Evolutionary conservation across 2,797 vertebrate species (phyloP), one percentile per base, ranked within the genome.

Genomic region (Pangasius larnaudii): DNA sequence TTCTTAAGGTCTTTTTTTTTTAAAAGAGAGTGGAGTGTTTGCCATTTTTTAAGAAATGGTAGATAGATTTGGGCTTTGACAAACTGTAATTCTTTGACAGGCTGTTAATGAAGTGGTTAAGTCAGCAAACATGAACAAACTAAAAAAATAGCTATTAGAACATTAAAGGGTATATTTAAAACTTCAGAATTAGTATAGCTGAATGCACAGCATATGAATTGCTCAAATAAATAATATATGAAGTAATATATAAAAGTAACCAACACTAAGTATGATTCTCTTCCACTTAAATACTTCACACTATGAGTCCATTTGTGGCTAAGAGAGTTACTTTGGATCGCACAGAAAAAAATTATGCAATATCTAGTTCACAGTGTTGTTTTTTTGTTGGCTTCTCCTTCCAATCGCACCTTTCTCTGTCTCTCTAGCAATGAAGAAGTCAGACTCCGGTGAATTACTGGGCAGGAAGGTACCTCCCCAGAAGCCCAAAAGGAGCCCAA

Each of bases 401-500:
- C 24, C 46, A 67, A 24, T 61, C 18, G 69, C 36, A n/a, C 51
- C 61, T 59, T 72, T 19, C 30, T 86, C 51, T 85, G 22, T 87
- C 13, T 89, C 42, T 84, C 58, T 91, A 98, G 97, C 94, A 88
- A 96, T 96, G 93, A 97, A 97, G 91, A 98, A 97, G 92, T 95
- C 96, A 0, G 94, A 96, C 89, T 95, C 95, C 14, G 86, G 97
- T 91, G 94, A 95, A 30, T 91, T 97, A 30, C 92, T 95, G 0
- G 89, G 95, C 56, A 96, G 97, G 90, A 98, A 97, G 94, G 95
- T 97, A 49, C 97, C 97, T 63, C 98, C 97, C 0, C 94, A 97
- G 90, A 98, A 98, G 89, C 97, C 97, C 46, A 97, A 97, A 87
- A 93, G 97, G 81, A 98, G 97, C 93, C 97, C 98, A 72, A 97